phyloP scores from a whole-genome alignment of 2,113 vertebrate species.

The Puffinus mauretanicus region DNA sequence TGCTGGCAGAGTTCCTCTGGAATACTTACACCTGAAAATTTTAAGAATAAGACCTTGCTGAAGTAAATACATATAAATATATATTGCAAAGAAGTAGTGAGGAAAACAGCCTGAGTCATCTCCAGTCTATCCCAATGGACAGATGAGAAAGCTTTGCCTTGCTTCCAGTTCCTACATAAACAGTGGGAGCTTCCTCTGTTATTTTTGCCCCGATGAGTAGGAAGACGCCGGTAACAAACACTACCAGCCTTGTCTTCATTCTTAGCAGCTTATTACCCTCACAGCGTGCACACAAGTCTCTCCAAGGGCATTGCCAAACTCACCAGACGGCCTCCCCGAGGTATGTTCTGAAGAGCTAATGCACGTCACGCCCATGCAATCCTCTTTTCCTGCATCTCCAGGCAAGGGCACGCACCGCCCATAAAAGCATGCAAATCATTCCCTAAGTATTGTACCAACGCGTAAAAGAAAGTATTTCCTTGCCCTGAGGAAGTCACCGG shows the following conservation, averaged over 20 bases:
- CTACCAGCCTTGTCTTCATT: not conserved
- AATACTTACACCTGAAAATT: not conserved
- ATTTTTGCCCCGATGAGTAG: not conserved
- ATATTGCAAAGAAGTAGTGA: not conserved
- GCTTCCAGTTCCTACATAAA: not conserved
- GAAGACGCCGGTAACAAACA: not conserved
- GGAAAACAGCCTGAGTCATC: not conserved
- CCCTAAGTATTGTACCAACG: not conserved
- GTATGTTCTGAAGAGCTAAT: conserved; percentile 12
- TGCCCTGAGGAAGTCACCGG: conserved; percentile 1
- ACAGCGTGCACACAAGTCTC: not conserved
- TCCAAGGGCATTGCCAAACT: conserved; percentile 26
- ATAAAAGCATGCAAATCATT: conserved; percentile 37
- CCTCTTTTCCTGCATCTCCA: conserved; percentile 54
- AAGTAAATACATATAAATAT: not conserved
- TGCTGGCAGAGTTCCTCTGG: not conserved
- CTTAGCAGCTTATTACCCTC: not conserved
- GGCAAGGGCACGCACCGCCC: not conserved
- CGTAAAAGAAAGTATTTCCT: conserved; percentile 9
- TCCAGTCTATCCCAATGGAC: not conserved
- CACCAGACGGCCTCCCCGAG: not conserved
- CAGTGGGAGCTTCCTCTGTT: not conserved
- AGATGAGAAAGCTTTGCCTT: not conserved
- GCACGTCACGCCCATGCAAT: conserved; percentile 17
- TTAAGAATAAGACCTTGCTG: not conserved